A percentile compares a stretch with the other conserved stretches of the same genome.
phyloP scores from a whole-genome alignment of 2,888 invertebrate genomes.

The Parapristionchus giblindavisi region DNA sequence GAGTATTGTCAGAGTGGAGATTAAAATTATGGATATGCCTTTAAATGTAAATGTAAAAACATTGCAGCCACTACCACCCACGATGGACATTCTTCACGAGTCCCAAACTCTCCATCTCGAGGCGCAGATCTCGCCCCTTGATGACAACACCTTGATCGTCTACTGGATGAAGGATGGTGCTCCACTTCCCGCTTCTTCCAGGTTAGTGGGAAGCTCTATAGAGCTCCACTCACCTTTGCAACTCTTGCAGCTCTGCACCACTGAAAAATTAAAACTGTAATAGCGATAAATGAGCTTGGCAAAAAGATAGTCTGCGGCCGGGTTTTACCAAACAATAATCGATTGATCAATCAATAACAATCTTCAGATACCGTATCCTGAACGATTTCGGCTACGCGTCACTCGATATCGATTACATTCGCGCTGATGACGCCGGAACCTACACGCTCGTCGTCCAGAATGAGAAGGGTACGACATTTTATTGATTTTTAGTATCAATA shows the following conservation, averaged over 20 bases:
- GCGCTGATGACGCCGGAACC: constrained; percentile 90
- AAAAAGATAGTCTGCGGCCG: not conserved
- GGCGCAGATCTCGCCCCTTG: constrained; percentile 77
- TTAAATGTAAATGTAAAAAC: constrained; percentile 63
- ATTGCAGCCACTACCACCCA: constrained; percentile 79
- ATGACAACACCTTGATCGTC: constrained; percentile 68
- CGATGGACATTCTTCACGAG: constrained; percentile 83
- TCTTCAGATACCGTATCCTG: constrained; percentile 84
- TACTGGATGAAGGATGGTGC: constrained; percentile 94
- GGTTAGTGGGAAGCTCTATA: constrained; percentile 16
- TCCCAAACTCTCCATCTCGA: constrained; percentile 89
- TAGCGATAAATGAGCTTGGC: too few species aligned
- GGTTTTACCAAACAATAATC: not conserved
- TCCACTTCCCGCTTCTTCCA: constrained; percentile 77
- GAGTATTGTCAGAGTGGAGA: too few species aligned
- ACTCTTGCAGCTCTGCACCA: too few species aligned
- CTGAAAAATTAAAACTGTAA: too few species aligned
- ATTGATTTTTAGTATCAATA: not conserved
- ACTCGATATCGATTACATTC: constrained; percentile 92
- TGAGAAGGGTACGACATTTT: constrained; percentile 36
- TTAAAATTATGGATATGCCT: too few species aligned
- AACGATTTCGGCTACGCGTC: constrained; percentile 98
- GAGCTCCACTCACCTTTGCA: too few species aligned
- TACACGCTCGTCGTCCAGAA: constrained; percentile 69
- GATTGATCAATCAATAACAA: not conserved